Conservation (phyloP, 2,888 invertebrate species). For the Heliconius aoede region DNA sequence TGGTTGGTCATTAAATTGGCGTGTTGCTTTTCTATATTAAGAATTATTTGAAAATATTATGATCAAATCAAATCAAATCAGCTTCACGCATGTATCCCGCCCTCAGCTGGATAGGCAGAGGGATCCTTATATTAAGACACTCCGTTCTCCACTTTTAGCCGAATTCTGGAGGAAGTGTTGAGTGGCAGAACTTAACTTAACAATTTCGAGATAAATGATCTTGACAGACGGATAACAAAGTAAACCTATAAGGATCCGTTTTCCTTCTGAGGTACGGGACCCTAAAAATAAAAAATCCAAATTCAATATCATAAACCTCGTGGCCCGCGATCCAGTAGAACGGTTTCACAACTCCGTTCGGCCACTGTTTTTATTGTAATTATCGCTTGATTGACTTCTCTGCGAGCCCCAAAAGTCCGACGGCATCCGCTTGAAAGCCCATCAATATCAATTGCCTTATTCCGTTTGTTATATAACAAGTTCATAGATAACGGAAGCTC, state of each 20-base stretch:
- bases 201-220: no score
- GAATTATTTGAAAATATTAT: no score
- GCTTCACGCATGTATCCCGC: no score
- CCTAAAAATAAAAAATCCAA: neutral
- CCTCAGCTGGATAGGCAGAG: no score
- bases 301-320: constrained; percentile 32
- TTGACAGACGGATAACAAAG: no score
- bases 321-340: constrained; percentile 47
- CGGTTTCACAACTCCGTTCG: constrained; percentile 52
- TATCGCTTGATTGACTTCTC: constrained; percentile 56
- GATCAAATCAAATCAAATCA: no score
- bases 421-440: constrained; percentile 45
- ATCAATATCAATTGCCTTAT: constrained; percentile 47
- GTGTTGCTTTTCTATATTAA: constrained; percentile 1
- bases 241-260: no score
- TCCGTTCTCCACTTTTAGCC: no score
- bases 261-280: no score
- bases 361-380: constrained; percentile 55
- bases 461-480: constrained; percentile 33
- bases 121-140: no score
- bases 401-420: constrained; percentile 46
- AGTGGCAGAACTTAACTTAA: no score
- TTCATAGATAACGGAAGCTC: neutral
- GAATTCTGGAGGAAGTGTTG: no score
- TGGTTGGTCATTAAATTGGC: constrained; percentile 45